Evolutionary conservation across 23 tunicate genomes (phyloP).

Genomic region (Trididemnum clinides): DNA sequence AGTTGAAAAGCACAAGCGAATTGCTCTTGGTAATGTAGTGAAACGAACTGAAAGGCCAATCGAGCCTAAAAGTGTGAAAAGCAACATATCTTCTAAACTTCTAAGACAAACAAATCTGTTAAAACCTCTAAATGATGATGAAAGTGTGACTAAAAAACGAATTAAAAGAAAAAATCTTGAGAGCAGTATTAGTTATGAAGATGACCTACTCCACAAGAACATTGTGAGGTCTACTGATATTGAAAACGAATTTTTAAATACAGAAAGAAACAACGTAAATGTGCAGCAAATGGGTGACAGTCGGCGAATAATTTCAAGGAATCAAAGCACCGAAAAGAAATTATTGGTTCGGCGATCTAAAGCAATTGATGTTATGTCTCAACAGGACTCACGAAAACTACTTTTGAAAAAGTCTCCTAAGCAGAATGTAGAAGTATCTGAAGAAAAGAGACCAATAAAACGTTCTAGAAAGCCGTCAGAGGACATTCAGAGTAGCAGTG

Average conservation of each 20-base stretch:
- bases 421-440: neutral
- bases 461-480: neutral
- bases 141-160: too few relatives aligned
- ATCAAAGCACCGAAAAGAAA: neutral
- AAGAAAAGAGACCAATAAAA: neutral
- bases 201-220: neutral
- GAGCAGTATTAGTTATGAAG: too few relatives aligned
- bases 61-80: neutral
- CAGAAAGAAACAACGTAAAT: neutral
- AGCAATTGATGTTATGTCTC: neutral
- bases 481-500: neutral
- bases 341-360: neutral
- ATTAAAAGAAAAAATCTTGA: too few relatives aligned
- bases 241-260: neutral
- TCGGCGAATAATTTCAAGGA: conserved; percentile 15
- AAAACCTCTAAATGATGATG: neutral
- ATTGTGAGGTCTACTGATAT: neutral
- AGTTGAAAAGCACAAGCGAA: conserved; percentile 16
- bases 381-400: conserved; percentile 21
- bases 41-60: neutral
- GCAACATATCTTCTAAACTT: neutral
- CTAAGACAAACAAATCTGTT: neutral
- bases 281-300: neutral
- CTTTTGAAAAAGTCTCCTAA: neutral
- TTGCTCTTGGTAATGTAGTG: neutral